A percentile compares a stretch with the other conserved stretches of the same genome.
phyloP scores from a whole-genome alignment of 2,113 vertebrate species.

The Melanerpes aurifrons region DNA sequence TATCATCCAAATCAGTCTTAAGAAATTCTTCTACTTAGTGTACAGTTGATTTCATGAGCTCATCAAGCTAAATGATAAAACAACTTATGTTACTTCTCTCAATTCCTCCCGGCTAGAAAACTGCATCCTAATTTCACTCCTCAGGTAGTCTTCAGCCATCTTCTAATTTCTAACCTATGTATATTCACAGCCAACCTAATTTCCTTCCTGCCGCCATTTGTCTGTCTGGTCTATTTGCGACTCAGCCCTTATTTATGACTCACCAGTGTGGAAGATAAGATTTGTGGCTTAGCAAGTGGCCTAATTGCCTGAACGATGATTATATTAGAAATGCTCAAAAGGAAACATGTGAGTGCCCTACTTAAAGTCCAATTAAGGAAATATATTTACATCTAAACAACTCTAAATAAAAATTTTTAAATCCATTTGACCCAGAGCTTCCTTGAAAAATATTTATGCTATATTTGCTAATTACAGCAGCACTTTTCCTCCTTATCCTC shows the following conservation, averaged over 20 bases:
- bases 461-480: not conserved
- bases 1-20: not conserved
- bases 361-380: constrained; percentile 41
- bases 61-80: not conserved
- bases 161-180: constrained; percentile 46
- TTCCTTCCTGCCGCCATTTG: constrained; percentile 62
- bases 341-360: constrained; percentile 15
- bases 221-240: constrained; percentile 64
- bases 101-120: not conserved
- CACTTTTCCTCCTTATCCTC: constrained; percentile 11
- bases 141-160: constrained; percentile 30
- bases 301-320: constrained; percentile 44
- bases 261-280: constrained; percentile 63
- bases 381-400: constrained; percentile 38
- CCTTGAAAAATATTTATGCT: constrained; percentile 28
- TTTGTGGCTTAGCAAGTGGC: constrained; percentile 60
- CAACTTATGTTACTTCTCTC: not conserved
- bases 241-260: constrained; percentile 63
- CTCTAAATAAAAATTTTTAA: not conserved
- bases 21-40: not conserved
- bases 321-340: constrained; percentile 42
- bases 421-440: constrained; percentile 22
- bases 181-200: constrained; percentile 42
- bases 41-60: not conserved
- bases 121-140: not conserved